Evolutionary conservation across 2,113 vertebrate genomes (phyloP).

Genomic region (Pimephales promelas): DNA sequence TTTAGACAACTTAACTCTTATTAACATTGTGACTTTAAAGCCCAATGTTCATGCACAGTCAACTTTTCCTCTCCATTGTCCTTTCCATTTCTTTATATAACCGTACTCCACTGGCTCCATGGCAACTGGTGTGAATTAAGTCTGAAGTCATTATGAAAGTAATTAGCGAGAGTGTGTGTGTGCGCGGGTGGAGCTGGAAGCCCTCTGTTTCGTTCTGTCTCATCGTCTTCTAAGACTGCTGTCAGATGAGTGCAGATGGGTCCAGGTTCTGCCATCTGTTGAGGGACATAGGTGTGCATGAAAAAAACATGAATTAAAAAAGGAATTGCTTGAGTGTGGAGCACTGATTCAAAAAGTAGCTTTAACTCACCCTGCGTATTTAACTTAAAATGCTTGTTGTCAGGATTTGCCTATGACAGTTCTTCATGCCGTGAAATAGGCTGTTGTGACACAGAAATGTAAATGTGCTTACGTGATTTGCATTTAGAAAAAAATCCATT

Average conservation of each 20-base stretch:
- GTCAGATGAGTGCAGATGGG: slow-evolving; percentile 33
- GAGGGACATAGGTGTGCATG: slow-evolving; percentile 11
- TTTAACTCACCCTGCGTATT: background rate
- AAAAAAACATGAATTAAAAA: background rate
- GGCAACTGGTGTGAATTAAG: slow-evolving; percentile 42
- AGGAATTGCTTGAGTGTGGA: background rate
- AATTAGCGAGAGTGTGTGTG: slow-evolving; percentile 13
- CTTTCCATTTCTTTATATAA: slow-evolving; percentile 29
- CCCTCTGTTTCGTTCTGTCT: slow-evolving; percentile 1
- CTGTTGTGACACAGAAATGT: slow-evolving; percentile 17
- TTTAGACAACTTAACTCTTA: background rate
- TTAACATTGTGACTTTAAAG: background rate
- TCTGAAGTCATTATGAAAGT: slow-evolving; percentile 42
- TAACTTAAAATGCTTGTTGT: slow-evolving; percentile 23
- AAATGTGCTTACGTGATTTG: slow-evolving; percentile 18
- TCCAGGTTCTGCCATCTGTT: slow-evolving; percentile 35
- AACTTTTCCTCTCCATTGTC: slow-evolving; percentile 20
- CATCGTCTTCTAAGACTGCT: slow-evolving; percentile 16
- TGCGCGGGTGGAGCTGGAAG: background rate
- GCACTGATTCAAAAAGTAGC: background rate
- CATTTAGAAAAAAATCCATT: slow-evolving; percentile 21
- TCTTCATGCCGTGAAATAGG: background rate
- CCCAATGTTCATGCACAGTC: background rate
- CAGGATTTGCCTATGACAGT: background rate
- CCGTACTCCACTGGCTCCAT: slow-evolving; percentile 15